Conservation (phyloP, 2,888 invertebrate species). For the Lysandra bellargus region DNA sequence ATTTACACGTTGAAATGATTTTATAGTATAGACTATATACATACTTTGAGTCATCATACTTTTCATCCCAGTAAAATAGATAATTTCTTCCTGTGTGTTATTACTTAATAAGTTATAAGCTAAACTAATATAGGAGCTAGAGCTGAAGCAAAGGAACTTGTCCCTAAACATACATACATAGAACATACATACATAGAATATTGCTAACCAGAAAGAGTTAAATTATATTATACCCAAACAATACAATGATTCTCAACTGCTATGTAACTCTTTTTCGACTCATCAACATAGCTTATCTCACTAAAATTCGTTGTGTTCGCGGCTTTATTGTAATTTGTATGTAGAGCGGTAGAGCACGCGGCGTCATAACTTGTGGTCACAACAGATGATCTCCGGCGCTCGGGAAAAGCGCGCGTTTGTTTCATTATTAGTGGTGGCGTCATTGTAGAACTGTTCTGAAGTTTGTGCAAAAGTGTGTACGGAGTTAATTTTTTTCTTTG, state of each 20-base stretch:
- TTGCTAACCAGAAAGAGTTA: no score
- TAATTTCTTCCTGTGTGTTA: no score
- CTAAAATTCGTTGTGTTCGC: background rate
- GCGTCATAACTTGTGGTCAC: slow-evolving; percentile 28
- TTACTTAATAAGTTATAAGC: no score
- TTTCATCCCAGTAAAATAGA: no score
- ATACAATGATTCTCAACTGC: background rate
- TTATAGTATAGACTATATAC: no score
- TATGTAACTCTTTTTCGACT: background rate
- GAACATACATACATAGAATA: no score
- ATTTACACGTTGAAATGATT: no score
- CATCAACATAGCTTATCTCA: background rate
- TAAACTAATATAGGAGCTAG: no score
- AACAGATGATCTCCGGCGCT: slow-evolving; percentile 46
- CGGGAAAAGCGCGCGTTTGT: slow-evolving; percentile 44
- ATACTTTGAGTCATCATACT: no score
- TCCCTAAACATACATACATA: no score
- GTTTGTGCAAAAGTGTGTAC: slow-evolving; percentile 3
- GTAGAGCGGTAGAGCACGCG: slow-evolving; percentile 34
- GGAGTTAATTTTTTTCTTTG: slow-evolving; percentile 16
- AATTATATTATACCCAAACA: no score
- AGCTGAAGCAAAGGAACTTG: no score
- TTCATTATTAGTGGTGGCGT: slow-evolving; percentile 11
- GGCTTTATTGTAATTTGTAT: slow-evolving; percentile 29
- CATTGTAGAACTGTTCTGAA: slow-evolving; percentile 23